Conservation (phyloP, 1,140 invertebrate genomes). For the Aphelenchoides fujianensis region DNA sequence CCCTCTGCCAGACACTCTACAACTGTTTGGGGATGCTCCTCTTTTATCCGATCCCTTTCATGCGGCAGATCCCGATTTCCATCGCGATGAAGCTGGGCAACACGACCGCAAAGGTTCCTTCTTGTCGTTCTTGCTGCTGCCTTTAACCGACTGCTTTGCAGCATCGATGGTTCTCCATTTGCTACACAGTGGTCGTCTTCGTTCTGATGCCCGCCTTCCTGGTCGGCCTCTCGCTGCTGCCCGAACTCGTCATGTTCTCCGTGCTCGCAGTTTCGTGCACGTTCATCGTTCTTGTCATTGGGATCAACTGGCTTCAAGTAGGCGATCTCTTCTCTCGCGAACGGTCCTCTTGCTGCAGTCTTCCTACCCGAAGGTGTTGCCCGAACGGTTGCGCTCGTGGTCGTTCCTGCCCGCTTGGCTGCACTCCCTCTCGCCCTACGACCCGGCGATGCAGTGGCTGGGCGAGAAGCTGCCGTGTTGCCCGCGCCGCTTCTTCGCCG, state of each 20-base stretch:
- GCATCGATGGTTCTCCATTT: slow-evolving; percentile 65
- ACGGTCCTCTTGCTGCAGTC: neutral
- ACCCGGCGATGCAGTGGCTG: neutral
- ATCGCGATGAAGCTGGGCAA: slow-evolving; percentile 66
- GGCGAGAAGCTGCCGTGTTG: slow-evolving; percentile 6
- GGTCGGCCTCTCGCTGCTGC: slow-evolving; percentile 45
- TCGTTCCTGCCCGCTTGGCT: neutral
- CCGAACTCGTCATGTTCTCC: slow-evolving; percentile 59
- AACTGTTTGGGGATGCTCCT: slow-evolving; percentile 70
- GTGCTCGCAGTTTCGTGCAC: slow-evolving; percentile 61
- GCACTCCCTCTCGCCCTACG: neutral
- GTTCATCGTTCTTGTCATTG: slow-evolving; percentile 60
- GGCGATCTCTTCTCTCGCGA: neutral
- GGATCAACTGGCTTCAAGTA: slow-evolving; percentile 64
- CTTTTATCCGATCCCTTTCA: slow-evolving; percentile 69
- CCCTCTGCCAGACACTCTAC: slow-evolving; percentile 70
- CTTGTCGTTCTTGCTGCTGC: neutral
- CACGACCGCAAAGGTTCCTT: slow-evolving; percentile 58
- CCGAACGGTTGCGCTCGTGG: neutral
- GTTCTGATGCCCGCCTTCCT: slow-evolving; percentile 65
- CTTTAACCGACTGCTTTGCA: no score
- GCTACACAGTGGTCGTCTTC: slow-evolving; percentile 68
- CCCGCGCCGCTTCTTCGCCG: slow-evolving; percentile 6
- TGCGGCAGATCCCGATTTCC: slow-evolving; percentile 67
- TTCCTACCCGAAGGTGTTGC: neutral